Evolutionary conservation across 2,113 vertebrate species (phyloP).

Genomic region (Cacatua alba): DNA sequence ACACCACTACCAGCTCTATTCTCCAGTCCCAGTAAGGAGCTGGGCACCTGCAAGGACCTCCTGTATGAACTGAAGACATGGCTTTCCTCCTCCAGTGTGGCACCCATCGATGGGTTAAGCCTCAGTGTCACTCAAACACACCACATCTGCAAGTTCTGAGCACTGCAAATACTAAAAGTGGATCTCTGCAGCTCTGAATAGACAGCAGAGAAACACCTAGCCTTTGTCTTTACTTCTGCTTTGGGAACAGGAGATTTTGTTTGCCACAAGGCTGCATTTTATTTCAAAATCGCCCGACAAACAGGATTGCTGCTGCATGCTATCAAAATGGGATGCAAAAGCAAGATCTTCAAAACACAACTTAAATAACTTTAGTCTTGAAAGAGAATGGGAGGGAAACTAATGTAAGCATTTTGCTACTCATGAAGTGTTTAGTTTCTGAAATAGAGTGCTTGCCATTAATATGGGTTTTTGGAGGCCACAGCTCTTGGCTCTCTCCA

Average conservation of each 20-base stretch:
- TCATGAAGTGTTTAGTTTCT: neutral
- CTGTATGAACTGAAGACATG: neutral
- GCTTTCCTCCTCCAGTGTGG: neutral
- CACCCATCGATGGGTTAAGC: fast-evolving
- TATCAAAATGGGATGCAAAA: conserved; percentile 36
- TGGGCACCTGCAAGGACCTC: neutral
- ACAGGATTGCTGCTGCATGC: neutral
- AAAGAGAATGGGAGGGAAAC: neutral
- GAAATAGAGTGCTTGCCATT: neutral
- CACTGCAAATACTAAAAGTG: neutral
- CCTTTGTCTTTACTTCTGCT: neutral
- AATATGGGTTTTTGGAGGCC: neutral
- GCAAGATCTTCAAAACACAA: conserved; percentile 24
- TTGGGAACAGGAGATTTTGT: conserved; percentile 16
- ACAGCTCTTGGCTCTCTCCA: neutral
- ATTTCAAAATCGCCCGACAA: neutral
- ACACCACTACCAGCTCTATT: neutral
- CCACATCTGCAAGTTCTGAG: neutral
- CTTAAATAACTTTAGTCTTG: conserved; percentile 6
- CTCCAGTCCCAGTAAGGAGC: neutral
- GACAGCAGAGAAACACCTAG: neutral
- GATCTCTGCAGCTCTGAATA: neutral
- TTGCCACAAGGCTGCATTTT: neutral
- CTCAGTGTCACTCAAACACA: neutral
- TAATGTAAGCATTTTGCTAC: neutral